A percentile compares a stretch with the other conserved stretches of the same genome.
Evolutionary conservation across 2,888 invertebrate species (phyloP).

Genomic region (Diarsia dahlii): DNA sequence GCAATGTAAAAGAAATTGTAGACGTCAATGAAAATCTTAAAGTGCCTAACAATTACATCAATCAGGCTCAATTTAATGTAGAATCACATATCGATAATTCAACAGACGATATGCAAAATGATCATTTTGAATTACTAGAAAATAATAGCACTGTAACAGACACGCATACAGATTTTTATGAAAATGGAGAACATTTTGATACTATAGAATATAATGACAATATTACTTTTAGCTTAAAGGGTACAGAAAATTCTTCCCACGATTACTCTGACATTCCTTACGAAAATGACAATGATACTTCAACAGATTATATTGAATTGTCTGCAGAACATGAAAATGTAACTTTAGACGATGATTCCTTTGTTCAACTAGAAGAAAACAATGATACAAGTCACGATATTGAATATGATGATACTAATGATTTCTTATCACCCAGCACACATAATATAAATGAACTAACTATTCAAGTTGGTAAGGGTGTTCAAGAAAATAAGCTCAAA

Average conservation of each 20-base stretch:
- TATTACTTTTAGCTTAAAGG: not conserved
- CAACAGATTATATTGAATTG: not conserved
- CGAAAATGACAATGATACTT: conserved; percentile 1
- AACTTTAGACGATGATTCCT: not conserved
- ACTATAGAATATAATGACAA: conserved; percentile 12
- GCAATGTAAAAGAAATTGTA: not conserved
- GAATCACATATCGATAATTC: conserved; percentile 10
- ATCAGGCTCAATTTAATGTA: conserved; percentile 6
- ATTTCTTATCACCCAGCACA: not conserved
- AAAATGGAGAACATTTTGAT: not conserved
- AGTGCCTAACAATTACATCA: conserved; percentile 20
- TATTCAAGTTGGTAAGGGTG: not conserved
- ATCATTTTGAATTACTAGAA: not conserved
- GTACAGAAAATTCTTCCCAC: not conserved
- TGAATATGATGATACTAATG: not conserved
- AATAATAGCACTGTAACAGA: not conserved
- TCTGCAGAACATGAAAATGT: not conserved
- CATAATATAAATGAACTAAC: not conserved
- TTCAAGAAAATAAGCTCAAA: not conserved
- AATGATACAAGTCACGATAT: not conserved
- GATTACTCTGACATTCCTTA: not conserved
- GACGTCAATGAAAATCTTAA: conserved; percentile 2
- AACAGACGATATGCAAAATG: not conserved
- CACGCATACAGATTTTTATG: not conserved
- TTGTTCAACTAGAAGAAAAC: conserved; percentile 2